Evolutionary conservation across 2,888 invertebrate genomes (phyloP), one percentile per base, ranked within the genome.

Genomic region (Aleiodes leptofemur): DNA sequence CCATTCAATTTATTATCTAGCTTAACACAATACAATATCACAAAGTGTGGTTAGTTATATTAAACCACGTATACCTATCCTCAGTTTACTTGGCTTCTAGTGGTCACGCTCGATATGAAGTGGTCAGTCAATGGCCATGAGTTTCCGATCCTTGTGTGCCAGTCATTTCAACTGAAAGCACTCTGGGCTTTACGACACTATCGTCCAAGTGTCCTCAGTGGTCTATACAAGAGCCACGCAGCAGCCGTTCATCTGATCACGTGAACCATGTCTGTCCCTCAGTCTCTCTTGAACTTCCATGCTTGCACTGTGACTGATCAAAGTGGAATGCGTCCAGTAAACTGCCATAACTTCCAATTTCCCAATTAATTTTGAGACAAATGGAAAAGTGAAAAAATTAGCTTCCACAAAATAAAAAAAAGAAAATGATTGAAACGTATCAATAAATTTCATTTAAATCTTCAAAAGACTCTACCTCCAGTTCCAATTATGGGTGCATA

Each of bases 51-150:
- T 16, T 53, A 16, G 53, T 53, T 53, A 53, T 38, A 61, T 61
- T 3, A 61, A 34, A 64, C 43, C 14, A 69, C 29, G 48, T 23
- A 23, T 13, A 51, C 51, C 29, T n/a, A 38, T 38, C 51, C 29
- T 11, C 16, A 16, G 43, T 64, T 64, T 16, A 23, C 61, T 61
- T 66, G 11, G 51, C 23, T 31, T 7, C 29, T 66, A 11, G 51
- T 66, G 66, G 31, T 13, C 34, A 14, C 51, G 31, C 53, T 53
- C 82, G 83, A 83, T 85, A 84, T 86, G 82, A 86, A 88, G 87
- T 87, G 86, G 85, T 85, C 85, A 88, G 87, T 87, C 87, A 88
- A 88, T 87, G 87, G 87, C 85, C 83, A 81, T 80, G 84, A 86
- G 86, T 83, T 86, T 85, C 82, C 87, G 86, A 83, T 82, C 71